Conservation (phyloP, 2,888 invertebrate genomes). For the Epinotia demarniana region DNA sequence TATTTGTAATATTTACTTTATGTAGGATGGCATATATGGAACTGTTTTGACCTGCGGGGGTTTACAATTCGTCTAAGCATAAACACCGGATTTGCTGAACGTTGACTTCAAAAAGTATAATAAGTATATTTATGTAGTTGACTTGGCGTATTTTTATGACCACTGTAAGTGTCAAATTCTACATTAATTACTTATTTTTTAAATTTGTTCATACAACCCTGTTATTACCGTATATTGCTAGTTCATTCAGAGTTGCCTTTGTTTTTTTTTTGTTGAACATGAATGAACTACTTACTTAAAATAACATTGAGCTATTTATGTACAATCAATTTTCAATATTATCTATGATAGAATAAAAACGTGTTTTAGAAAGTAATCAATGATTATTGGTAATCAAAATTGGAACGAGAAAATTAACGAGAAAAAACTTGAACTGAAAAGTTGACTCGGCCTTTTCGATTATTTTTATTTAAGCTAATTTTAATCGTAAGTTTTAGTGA, state of each 20-base stretch:
- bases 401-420: slow-evolving; percentile 45
- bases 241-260: not conserved
- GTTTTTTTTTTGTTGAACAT: no score
- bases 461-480: slow-evolving; percentile 39
- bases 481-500: slow-evolving; percentile 45
- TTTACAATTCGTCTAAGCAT: not conserved
- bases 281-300: no score
- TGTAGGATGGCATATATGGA: not conserved
- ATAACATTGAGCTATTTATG: not conserved
- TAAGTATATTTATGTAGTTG: no score
- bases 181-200: not conserved
- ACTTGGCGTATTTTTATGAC: not conserved
- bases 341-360: not conserved
- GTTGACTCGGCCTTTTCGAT: slow-evolving; percentile 62
- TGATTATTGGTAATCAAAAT: slow-evolving; percentile 29
- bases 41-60: not conserved
- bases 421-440: slow-evolving; percentile 41
- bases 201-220: no score
- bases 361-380: slow-evolving; percentile 9
- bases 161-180: not conserved
- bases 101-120: no score
- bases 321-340: slow-evolving; percentile 9
- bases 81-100: no score
- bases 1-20: slow-evolving; percentile 7
- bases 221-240: not conserved